These are phyloP conservation scores for Mimachlamys varia DNA, from an alignment of 2,888 invertebrate species.

Conservation along the genomic window DNA sequence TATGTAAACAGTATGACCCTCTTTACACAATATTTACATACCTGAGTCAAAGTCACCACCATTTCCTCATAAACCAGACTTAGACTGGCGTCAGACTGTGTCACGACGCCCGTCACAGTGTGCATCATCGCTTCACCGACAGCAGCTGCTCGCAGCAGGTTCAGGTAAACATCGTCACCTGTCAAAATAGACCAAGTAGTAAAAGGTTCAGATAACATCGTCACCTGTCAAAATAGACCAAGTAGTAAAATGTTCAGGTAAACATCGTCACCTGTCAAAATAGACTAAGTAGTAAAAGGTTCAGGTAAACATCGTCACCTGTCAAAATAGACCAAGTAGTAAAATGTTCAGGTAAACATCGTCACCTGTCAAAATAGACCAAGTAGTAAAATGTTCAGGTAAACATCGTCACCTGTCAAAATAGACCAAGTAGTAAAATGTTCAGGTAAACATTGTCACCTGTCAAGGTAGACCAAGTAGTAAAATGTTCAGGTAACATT, in stretches of 20 bases:
- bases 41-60: neutral
- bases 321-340: neutral
- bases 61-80: neutral
- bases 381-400: too few species aligned
- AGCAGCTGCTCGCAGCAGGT: neutral
- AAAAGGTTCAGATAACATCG: too few species aligned
- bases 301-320: neutral
- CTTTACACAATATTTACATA: neutral
- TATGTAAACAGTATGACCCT: too few species aligned
- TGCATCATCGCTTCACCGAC: neutral
- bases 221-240: too few species aligned
- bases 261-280: too few species aligned
- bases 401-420: too few species aligned
- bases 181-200: neutral
- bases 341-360: too few species aligned
- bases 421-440: too few species aligned
- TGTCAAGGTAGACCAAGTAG: neutral
- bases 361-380: too few species aligned
- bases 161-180: neutral
- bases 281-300: too few species aligned
- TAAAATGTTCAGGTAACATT: too few species aligned
- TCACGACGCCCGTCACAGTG: neutral
- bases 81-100: neutral
- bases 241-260: too few species aligned
- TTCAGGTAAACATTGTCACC: neutral